A percentile compares a stretch with the other conserved stretches of the same genome.
Evolutionary conservation across 2,797 vertebrate genomes (phyloP).

Genomic region (Cygnus olor): DNA sequence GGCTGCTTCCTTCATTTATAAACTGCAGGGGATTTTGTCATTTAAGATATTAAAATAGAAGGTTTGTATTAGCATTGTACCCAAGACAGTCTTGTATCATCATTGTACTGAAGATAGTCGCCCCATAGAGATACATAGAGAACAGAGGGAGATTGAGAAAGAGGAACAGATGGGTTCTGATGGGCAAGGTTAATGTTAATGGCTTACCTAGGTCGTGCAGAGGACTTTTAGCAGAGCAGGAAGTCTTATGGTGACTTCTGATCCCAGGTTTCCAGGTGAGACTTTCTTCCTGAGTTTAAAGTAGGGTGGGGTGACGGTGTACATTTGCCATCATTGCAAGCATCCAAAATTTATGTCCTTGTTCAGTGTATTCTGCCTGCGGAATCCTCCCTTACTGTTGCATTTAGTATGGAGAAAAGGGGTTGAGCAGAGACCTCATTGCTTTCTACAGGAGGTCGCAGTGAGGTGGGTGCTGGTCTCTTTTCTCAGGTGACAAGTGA

Average conservation of each 20-base stretch:
- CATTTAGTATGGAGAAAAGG: background rate
- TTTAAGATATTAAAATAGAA: slow-evolving; percentile 3
- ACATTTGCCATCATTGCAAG: background rate
- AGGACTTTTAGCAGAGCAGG: background rate
- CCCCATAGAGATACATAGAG: background rate
- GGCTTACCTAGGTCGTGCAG: background rate
- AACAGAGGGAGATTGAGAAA: background rate
- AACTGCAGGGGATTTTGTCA: background rate
- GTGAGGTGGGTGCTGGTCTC: background rate
- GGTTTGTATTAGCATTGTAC: background rate
- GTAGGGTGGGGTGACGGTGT: accelerated
- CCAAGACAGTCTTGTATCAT: background rate
- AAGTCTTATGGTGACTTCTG: background rate
- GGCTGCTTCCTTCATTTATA: background rate
- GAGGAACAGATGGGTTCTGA: background rate
- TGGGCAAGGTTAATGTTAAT: accelerated
- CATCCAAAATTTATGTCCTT: background rate
- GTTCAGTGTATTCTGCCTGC: background rate
- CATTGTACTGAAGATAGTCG: background rate
- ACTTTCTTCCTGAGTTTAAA: background rate
- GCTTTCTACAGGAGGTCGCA: background rate
- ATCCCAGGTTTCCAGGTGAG: background rate
- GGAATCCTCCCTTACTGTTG: background rate
- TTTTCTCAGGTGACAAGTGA: background rate
- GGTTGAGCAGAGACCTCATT: background rate